These are phyloP conservation scores for Heliornis fulica DNA, from an alignment of 2,113 vertebrate species.

Conservation along the genomic window DNA sequence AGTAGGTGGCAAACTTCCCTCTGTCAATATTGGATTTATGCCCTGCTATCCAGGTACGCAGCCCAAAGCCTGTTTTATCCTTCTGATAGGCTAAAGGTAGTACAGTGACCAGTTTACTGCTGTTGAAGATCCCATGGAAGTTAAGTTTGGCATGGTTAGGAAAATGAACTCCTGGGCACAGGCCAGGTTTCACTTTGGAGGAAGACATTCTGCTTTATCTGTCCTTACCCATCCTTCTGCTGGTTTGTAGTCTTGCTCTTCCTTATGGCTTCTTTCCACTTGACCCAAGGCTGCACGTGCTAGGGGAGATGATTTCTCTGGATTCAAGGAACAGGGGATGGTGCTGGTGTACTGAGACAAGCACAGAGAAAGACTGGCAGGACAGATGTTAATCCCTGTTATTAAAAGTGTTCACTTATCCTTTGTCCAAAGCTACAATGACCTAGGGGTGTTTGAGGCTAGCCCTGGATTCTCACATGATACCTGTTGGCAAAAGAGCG, in stretches of 20 bases:
- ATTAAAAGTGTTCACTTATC: not conserved
- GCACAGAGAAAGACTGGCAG: not conserved
- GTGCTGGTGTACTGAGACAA: not conserved
- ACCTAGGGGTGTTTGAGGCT: not conserved
- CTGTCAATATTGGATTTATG: constrained; percentile 41
- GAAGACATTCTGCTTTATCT: not conserved
- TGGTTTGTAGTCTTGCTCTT: not conserved
- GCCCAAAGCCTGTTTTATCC: not conserved
- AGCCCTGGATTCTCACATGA: not conserved
- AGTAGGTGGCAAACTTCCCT: not conserved
- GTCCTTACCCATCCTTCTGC: not conserved
- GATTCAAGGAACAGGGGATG: not conserved
- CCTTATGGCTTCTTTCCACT: not conserved
- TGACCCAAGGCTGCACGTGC: not conserved
- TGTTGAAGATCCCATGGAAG: not conserved
- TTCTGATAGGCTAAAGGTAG: not conserved
- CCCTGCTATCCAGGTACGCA: not conserved
- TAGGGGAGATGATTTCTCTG: not conserved
- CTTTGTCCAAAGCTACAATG: not conserved
- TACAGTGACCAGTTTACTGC: rapidly evolving
- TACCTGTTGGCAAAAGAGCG: not conserved
- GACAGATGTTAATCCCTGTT: not conserved
- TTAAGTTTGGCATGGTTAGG: not conserved
- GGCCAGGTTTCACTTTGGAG: not conserved
- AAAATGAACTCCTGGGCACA: not conserved